Evolutionary conservation across 2,113 vertebrate genomes (phyloP).

Genomic region (Mormoops blainvillei): DNA sequence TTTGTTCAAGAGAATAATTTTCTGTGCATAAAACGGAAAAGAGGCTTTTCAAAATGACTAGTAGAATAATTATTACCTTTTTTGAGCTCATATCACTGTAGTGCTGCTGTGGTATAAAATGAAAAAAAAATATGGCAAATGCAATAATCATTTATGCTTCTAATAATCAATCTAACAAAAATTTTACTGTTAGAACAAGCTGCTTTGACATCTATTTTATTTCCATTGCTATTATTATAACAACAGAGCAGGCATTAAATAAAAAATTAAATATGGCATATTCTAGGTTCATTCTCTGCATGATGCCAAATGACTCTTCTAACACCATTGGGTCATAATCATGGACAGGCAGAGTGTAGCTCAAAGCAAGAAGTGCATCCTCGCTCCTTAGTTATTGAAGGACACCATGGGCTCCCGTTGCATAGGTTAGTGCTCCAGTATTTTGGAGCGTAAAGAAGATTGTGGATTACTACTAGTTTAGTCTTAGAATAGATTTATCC

Average conservation of each 20-base stretch:
- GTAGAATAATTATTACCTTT: not conserved
- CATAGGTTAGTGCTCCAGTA: not conserved
- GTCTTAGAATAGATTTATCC: slow-evolving; percentile 1
- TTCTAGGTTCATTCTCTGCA: not conserved
- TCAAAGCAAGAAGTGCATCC: not conserved
- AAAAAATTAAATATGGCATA: not conserved
- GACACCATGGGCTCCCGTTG: not conserved
- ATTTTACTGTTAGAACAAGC: not conserved
- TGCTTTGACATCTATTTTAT: not conserved
- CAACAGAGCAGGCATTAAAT: not conserved
- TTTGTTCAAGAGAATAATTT: slow-evolving; percentile 17
- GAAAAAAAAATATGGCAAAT: not conserved
- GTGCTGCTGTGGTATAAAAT: not conserved
- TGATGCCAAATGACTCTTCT: not conserved
- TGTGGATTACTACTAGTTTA: not conserved
- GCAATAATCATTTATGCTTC: not conserved
- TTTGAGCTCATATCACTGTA: not conserved
- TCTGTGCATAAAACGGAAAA: not conserved
- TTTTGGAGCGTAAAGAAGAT: not conserved
- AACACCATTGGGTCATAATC: not conserved
- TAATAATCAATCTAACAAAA: not conserved
- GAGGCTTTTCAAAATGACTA: not conserved
- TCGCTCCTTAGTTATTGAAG: not conserved
- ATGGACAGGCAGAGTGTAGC: not conserved
- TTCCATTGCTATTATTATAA: not conserved